A percentile compares a stretch with the other conserved stretches of the same genome.
phyloP scores from a whole-genome alignment of 2,113 vertebrate species.

The Butorides virescens region DNA sequence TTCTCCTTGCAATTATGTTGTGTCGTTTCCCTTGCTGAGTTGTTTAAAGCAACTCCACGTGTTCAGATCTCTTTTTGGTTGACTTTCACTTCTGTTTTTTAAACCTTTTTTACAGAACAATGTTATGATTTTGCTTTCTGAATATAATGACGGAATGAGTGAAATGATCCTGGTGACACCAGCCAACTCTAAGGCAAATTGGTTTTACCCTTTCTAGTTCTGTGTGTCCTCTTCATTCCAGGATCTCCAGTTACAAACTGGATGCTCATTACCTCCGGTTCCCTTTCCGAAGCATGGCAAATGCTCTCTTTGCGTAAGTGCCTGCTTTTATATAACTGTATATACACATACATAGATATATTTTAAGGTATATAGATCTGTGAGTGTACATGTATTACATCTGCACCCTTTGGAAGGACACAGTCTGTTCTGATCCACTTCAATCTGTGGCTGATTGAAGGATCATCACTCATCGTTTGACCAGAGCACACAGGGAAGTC shows the following conservation, averaged over 20 bases:
- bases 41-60: neutral
- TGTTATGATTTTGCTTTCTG: neutral
- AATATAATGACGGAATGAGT: neutral
- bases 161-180: neutral
- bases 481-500: neutral
- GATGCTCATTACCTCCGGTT: neutral
- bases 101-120: neutral
- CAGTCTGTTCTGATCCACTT: neutral
- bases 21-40: neutral
- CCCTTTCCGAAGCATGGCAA: neutral
- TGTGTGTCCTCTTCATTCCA: neutral
- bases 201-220: neutral
- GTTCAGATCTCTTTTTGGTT: neutral
- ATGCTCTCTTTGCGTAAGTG: neutral
- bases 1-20: neutral
- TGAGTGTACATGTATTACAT: neutral
- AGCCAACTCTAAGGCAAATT: conserved; percentile 14
- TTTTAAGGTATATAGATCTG: neutral
- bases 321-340: neutral
- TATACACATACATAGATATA: neutral
- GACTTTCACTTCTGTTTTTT: neutral
- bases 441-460: neutral
- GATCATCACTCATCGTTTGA: neutral
- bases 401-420: neutral
- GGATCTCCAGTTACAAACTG: neutral